phyloP scores from a whole-genome alignment of 2,888 invertebrate species.

The Lasioglossum malachurum region DNA sequence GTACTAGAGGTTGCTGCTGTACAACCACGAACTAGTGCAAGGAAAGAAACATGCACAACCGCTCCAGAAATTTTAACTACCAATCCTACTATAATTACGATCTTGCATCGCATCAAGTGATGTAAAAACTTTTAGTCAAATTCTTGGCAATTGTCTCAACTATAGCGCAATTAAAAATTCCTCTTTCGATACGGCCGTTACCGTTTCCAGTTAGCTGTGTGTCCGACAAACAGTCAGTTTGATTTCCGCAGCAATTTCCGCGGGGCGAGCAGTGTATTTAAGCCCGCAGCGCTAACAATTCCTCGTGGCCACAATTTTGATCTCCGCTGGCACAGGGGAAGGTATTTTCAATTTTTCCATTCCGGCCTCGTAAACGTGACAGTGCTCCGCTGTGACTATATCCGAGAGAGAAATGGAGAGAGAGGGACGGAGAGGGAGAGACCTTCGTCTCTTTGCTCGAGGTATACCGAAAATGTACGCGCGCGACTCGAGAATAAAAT shows the following conservation, averaged over 20 bases:
- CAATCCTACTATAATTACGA: neutral
- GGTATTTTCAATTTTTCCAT: constrained; percentile 16
- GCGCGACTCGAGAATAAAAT: constrained; percentile 16
- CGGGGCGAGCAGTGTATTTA: neutral
- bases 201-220: neutral
- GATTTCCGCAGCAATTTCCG: neutral
- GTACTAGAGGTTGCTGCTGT: neutral
- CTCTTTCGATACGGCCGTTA: neutral
- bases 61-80: neutral
- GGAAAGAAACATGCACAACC: neutral
- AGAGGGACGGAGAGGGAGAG: neutral
- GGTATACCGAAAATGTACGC: constrained; percentile 36
- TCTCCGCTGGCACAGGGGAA: neutral
- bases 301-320: neutral
- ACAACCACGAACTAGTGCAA: neutral
- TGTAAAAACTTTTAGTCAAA: neutral
- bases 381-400: neutral
- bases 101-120: neutral
- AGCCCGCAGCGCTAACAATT: neutral
- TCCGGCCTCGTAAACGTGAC: neutral
- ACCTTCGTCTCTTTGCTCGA: neutral
- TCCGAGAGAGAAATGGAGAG: neutral
- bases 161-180: neutral
- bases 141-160: neutral
- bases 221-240: neutral